phyloP scores from a whole-genome alignment of 2,888 invertebrate species.

The Ochlodes sylvanus region DNA sequence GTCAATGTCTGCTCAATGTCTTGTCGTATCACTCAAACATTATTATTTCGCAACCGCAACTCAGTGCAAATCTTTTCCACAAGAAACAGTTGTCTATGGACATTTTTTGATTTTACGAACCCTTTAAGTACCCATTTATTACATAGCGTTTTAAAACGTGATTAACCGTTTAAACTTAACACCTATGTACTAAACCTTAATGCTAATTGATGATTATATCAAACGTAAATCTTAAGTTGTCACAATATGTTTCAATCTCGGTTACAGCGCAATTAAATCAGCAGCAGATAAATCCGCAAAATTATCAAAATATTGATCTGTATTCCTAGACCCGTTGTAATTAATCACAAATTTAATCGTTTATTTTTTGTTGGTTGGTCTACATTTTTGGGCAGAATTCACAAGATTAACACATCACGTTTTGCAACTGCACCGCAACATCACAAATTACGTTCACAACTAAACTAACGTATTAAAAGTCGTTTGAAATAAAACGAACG shows the following conservation, averaged over 20 bases:
- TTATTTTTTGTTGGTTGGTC: not conserved
- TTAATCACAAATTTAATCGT: not conserved
- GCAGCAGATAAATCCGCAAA: too few species aligned
- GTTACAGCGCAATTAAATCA: too few species aligned
- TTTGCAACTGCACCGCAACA: slow-evolving; percentile 19
- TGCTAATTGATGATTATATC: too few species aligned
- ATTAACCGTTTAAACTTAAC: too few species aligned
- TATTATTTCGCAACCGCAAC: slow-evolving; percentile 15
- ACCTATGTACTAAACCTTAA: too few species aligned
- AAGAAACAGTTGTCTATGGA: not conserved
- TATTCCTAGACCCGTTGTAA: not conserved
- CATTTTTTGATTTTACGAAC: not conserved
- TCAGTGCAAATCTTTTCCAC: not conserved
- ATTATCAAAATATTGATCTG: too few species aligned
- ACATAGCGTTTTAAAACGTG: too few species aligned
- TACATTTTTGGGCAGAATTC: not conserved
- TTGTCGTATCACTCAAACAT: slow-evolving; percentile 9
- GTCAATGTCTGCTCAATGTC: not conserved
- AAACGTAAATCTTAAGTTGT: too few species aligned
- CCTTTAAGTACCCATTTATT: too few species aligned
- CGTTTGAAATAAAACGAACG: slow-evolving; percentile 16
- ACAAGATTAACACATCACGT: slow-evolving; percentile 26
- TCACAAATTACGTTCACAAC: slow-evolving; percentile 19
- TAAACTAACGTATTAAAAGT: slow-evolving; percentile 8
- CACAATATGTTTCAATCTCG: too few species aligned